Percentiles rank a stretch among this genome's conserved stretches.
Evolutionary conservation across 30 jellyfish, hydroid and myxozoan species (phyloP).

Genomic region (Sanderia malayensis): DNA sequence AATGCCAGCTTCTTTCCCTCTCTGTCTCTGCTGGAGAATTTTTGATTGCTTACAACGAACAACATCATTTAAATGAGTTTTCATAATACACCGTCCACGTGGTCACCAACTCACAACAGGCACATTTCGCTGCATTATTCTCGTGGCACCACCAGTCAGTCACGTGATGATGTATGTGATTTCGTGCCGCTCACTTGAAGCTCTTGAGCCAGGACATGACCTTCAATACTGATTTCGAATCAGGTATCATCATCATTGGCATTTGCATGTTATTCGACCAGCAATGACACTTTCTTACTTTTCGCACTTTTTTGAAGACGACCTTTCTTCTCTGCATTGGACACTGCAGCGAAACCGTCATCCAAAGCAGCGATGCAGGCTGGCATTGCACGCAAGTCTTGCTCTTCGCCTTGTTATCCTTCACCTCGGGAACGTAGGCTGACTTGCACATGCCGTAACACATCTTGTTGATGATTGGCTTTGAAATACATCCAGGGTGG

Average conservation of each 20-base stretch:
- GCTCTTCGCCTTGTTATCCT: constrained; percentile 31
- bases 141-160: no score
- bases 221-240: constrained; percentile 64
- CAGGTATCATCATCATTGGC: constrained; percentile 58
- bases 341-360: constrained; percentile 55
- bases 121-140: no score
- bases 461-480: constrained; percentile 61
- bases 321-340: constrained; percentile 35
- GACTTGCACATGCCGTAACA: constrained; percentile 84
- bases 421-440: constrained; percentile 66
- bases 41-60: no score
- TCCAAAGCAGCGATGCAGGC: constrained; percentile 70
- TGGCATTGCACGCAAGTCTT: constrained; percentile 68
- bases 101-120: no score
- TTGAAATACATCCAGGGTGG: constrained; percentile 73
- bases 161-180: no score
- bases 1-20: no score
- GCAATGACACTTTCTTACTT: constrained; percentile 64
- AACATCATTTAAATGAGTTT: no score
- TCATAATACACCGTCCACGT: no score
- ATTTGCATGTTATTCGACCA: constrained; percentile 60
- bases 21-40: no score
- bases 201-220: constrained; percentile 58
- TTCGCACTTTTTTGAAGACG: constrained; percentile 56
- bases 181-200: constrained; percentile 15